These are phyloP conservation scores for Trichosurus vulpecula DNA, from an alignment of 2,797 vertebrate species.

Conservation along the genomic window DNA sequence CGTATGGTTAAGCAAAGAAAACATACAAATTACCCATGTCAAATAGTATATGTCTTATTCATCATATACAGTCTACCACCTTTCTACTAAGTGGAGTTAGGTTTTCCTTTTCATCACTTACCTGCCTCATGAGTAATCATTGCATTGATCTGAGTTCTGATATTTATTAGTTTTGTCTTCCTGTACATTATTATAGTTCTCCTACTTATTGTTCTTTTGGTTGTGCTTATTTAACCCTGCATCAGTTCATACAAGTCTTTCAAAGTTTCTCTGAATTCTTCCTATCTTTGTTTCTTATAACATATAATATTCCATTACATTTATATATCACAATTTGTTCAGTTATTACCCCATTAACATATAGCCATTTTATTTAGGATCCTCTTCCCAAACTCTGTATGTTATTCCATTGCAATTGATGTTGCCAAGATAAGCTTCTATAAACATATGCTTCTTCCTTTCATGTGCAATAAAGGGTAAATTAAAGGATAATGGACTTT, in stretches of 20 bases:
- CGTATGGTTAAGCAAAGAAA: background rate
- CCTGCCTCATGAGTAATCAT: background rate
- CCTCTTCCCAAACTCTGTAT: background rate
- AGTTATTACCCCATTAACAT: background rate
- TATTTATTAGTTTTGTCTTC: background rate
- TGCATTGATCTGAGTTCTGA: background rate
- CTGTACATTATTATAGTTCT: background rate
- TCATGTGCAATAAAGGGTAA: slow-evolving; percentile 23
- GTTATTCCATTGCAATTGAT: background rate
- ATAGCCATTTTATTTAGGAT: background rate
- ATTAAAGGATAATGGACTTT: slow-evolving; percentile 4
- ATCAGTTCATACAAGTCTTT: background rate
- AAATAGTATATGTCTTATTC: background rate
- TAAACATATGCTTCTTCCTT: slow-evolving; percentile 14
- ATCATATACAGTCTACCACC: background rate
- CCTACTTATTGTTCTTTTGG: background rate
- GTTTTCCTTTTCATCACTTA: background rate
- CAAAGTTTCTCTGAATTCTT: background rate
- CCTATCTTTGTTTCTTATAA: background rate
- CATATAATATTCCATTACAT: background rate
- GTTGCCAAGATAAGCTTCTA: slow-evolving; percentile 27
- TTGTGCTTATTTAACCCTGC: background rate
- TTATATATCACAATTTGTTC: background rate
- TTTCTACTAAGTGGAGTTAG: background rate
- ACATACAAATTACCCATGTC: background rate